Base-by-base conservation (phyloP, 1,140 invertebrate species). In the Euura lappo region DNA sequence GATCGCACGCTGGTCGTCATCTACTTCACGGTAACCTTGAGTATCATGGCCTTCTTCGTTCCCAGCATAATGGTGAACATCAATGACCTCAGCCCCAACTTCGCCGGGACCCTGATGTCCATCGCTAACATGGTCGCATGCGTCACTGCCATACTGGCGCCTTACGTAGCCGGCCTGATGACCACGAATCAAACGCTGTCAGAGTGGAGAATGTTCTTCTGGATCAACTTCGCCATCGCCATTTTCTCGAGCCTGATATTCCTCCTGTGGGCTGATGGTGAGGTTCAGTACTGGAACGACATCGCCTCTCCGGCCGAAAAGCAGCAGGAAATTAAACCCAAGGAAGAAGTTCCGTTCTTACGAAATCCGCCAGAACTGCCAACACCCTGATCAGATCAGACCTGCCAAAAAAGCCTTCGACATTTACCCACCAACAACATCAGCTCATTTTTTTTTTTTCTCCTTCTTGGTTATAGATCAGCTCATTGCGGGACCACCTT, bases 161-260 rank as follows among this genome's bases (percentile, higher is more conserved):
- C 95, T 0, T 92, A 91, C 80, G 85, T 96, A 42, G 93, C 94
- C 51, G 94, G 94, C 69, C 87, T 92, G 42, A 86, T 96, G 73
- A 94, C 93, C 69, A 90, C 91, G 80, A 89, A 94, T 84, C 72
- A 92, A 80, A 91, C 91, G 4, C 79, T 92, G 45, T 85, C 89
- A 6, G 90, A 95, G 86, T 97, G 95, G 95, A 89, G 93, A 75
- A 82, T 90, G 4, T 94, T 96, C 3, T 96, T 96, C 81, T 96
- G 93, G 91, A 93, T 96, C 74, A 90, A 92, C 2, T 90, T 94
- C 65, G 92, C 83, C 0, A 90, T 95, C 1, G 93, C 95, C 75
- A 83, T 91, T 6, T 79, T 92, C n/a, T 94, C 94, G 0, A 94
- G 93, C 73, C 75, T 94, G 6, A 79, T 95, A 5, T 97, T 93